Percentiles rank a stretch among this genome's conserved stretches.
Evolutionary conservation across 2,797 vertebrate species (phyloP).

Genomic region (Enteromius viviparus): DNA sequence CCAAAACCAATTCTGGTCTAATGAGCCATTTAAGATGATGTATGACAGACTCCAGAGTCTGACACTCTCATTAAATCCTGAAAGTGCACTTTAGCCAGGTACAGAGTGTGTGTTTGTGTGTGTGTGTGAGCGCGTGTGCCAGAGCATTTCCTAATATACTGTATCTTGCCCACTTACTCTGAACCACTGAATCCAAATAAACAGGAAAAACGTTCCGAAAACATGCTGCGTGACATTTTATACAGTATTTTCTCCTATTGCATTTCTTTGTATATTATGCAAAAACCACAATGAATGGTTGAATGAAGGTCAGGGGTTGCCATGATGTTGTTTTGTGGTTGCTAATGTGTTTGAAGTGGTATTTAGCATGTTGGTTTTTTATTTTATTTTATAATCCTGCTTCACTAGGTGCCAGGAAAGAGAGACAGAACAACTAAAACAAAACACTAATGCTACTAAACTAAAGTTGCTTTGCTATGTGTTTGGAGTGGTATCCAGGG

Average conservation of each 20-base stretch:
- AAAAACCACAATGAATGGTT: background rate
- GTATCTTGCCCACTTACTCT: background rate
- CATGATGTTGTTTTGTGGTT: background rate
- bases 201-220: background rate
- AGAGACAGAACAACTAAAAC: no score
- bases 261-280: background rate
- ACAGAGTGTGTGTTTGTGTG: slow-evolving; percentile 2
- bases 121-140: background rate
- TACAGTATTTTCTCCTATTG: background rate
- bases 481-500: no score
- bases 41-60: slow-evolving; percentile 45
- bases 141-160: background rate
- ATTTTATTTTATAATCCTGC: background rate
- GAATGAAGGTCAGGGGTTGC: background rate
- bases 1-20: slow-evolving; percentile 52
- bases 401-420: background rate
- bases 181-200: background rate
- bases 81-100: slow-evolving; percentile 2
- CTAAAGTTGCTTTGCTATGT: background rate
- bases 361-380: background rate
- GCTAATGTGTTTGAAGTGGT: background rate
- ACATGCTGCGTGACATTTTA: background rate
- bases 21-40: slow-evolving; percentile 59
- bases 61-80: slow-evolving; percentile 47
- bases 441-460: no score